Percentiles rank a stretch among this genome's conserved stretches.
Evolutionary conservation across 1,140 invertebrate genomes (phyloP).

Genomic region (Musca vetustissima): DNA sequence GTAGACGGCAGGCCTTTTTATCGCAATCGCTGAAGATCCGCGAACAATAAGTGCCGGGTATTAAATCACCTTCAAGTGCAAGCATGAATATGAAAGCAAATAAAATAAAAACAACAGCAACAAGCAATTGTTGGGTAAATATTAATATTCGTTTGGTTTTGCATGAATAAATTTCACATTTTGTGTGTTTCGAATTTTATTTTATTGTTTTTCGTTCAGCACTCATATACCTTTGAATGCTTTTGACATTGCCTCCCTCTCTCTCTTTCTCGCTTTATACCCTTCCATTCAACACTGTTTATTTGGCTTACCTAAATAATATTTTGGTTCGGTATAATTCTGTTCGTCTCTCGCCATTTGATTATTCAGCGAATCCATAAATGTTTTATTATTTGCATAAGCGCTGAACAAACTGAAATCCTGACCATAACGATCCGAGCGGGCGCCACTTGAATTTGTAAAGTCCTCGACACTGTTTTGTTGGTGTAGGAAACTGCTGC

Average conservation of each 20-base stretch:
- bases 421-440: conserved; percentile 51
- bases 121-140: not conserved
- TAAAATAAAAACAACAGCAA: conserved; percentile 8
- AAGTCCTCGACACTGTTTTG: conserved; percentile 42
- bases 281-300: too few relatives aligned
- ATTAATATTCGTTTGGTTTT: not conserved
- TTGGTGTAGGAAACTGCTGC: conserved; percentile 48
- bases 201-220: too few relatives aligned
- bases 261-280: too few relatives aligned
- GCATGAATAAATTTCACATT: not conserved
- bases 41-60: conserved; percentile 86
- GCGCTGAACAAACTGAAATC: conserved; percentile 52
- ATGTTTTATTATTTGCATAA: conserved; percentile 51
- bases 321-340: conserved; percentile 53
- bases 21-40: conserved; percentile 87
- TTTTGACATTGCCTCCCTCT: too few relatives aligned
- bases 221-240: too few relatives aligned
- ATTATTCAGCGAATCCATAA: conserved; percentile 46
- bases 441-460: conserved; percentile 49
- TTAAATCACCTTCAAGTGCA: conserved; percentile 76
- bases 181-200: too few relatives aligned
- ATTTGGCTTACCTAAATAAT: conserved; percentile 50
- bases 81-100: not conserved
- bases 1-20: conserved; percentile 79
- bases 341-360: conserved; percentile 42